These are phyloP conservation scores for Sebastes fasciatus DNA, from an alignment of 2,113 vertebrate species.

Conservation along the genomic window DNA sequence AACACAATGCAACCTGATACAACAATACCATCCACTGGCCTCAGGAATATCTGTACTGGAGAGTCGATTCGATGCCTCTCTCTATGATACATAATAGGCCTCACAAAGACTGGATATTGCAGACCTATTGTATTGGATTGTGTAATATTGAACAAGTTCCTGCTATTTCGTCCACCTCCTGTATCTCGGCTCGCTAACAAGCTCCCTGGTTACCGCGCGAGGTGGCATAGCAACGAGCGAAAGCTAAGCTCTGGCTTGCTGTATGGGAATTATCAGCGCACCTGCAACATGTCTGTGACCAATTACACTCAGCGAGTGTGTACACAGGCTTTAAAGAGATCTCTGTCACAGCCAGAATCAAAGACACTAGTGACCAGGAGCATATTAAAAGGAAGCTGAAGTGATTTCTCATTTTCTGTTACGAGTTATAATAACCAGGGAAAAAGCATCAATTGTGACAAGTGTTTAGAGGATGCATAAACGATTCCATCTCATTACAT, in stretches of 20 bases:
- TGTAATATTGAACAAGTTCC: slow-evolving; percentile 3
- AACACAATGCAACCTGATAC: not conserved
- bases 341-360: slow-evolving; percentile 37
- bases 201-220: slow-evolving; percentile 33
- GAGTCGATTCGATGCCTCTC: slow-evolving; percentile 1
- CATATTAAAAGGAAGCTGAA: slow-evolving; percentile 34
- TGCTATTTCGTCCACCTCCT: not conserved
- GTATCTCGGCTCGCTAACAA: slow-evolving; percentile 24
- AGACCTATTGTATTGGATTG: not conserved
- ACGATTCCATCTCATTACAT: slow-evolving; percentile 75
- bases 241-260: slow-evolving; percentile 16
- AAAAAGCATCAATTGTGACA: slow-evolving; percentile 59
- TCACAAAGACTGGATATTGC: slow-evolving; percentile 19
- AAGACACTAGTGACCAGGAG: slow-evolving; percentile 33
- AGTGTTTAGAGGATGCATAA: slow-evolving; percentile 66
- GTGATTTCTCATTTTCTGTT: slow-evolving; percentile 50
- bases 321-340: slow-evolving; percentile 27
- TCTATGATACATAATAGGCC: not conserved
- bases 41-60: not conserved
- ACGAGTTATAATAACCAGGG: not conserved
- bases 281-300: slow-evolving; percentile 56
- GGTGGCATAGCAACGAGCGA: slow-evolving; percentile 28
- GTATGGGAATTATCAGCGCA: slow-evolving; percentile 40
- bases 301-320: slow-evolving; percentile 33
- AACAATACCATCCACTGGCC: not conserved